These are phyloP conservation scores for Montipora foliosa DNA, from an alignment of 64 coral and sea anemone genomes.

Conservation along the genomic window DNA sequence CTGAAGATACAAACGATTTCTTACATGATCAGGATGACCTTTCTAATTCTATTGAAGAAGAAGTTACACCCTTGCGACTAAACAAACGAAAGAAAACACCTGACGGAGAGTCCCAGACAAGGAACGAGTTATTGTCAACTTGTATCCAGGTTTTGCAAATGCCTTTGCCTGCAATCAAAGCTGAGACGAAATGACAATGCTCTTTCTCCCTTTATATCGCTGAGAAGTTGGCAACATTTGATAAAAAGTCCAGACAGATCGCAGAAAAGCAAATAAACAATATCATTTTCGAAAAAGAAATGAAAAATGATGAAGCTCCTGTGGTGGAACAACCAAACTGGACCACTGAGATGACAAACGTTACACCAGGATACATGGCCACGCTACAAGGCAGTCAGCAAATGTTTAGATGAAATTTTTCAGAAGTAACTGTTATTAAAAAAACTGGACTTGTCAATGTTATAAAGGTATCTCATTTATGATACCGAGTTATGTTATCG, in stretches of 20 bases:
- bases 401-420: too few species aligned
- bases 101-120: not conserved
- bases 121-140: not conserved
- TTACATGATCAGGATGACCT: slow-evolving; percentile 5
- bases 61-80: not conserved
- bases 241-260: slow-evolving; percentile 20
- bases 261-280: slow-evolving; percentile 49
- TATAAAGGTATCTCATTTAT: too few species aligned
- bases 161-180: not conserved
- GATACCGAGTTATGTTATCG: too few species aligned
- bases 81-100: not conserved
- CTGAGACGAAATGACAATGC: slow-evolving; percentile 15
- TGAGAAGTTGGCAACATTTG: slow-evolving; percentile 29
- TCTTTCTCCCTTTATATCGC: slow-evolving; percentile 26
- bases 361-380: too few species aligned
- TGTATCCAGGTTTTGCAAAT: not conserved
- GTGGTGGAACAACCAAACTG: too few species aligned
- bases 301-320: not conserved
- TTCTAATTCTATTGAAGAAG: not conserved
- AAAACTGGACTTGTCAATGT: too few species aligned
- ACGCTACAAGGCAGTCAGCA: too few species aligned
- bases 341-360: too few species aligned
- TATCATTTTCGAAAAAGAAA: slow-evolving; percentile 39
- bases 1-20: not conserved
- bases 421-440: too few species aligned